phyloP scores from a whole-genome alignment of 2,113 vertebrate genomes.

The Zosterops pallidus region DNA sequence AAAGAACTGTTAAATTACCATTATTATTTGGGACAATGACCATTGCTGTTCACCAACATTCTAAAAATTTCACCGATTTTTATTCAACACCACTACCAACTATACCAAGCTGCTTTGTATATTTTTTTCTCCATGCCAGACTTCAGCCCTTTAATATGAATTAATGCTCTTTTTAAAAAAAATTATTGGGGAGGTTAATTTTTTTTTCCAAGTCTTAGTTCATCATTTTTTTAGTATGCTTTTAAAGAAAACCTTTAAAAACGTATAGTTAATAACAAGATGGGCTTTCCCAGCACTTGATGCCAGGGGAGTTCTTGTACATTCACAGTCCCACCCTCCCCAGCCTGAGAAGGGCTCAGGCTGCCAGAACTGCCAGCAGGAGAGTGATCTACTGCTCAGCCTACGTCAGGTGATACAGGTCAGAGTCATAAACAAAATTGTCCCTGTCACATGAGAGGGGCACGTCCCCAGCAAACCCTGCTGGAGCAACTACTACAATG shows the following conservation, averaged over 20 bases:
- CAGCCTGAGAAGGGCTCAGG: neutral
- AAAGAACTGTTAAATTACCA: neutral
- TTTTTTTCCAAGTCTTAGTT: neutral
- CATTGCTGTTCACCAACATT: neutral
- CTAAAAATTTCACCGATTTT: neutral
- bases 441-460: conserved; percentile 32
- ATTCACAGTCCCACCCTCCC: neutral
- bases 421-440: conserved; percentile 49
- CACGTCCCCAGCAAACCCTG: neutral
- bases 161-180: too few relatives aligned
- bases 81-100: neutral
- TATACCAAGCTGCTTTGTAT: neutral
- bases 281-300: neutral
- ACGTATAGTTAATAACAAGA: neutral
- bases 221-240: neutral
- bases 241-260: neutral
- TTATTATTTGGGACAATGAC: neutral
- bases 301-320: neutral
- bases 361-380: neutral
- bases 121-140: neutral
- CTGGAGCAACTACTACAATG: conserved; percentile 44
- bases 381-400: conserved; percentile 2
- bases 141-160: neutral
- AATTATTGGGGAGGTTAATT: neutral
- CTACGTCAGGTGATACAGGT: neutral